These are phyloP conservation scores for Axea sp. DNA, from an alignment of 2,888 invertebrate genomes.

Conservation along the genomic window DNA sequence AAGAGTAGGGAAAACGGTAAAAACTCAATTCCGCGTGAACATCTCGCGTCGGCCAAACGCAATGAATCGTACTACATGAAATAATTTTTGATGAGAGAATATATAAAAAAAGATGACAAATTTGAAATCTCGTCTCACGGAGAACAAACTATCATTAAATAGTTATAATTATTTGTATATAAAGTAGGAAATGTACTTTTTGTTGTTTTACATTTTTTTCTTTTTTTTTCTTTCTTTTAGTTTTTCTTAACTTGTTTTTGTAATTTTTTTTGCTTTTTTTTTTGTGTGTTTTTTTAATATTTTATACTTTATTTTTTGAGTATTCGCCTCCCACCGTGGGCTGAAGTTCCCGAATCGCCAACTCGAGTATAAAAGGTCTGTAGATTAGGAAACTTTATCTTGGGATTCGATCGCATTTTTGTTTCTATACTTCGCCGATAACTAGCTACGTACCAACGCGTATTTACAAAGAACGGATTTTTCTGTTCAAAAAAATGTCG, in stretches of 20 bases:
- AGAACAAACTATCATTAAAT: slow-evolving; percentile 42
- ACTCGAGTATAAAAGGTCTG: slow-evolving; percentile 45
- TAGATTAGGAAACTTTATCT: slow-evolving; percentile 28
- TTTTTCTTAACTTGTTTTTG: neutral
- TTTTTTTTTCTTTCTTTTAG: slow-evolving; percentile 5
- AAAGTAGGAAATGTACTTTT: slow-evolving; percentile 75
- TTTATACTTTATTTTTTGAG: too few species aligned
- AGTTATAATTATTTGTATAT: slow-evolving; percentile 69
- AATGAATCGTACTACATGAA: slow-evolving; percentile 67
- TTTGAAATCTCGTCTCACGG: slow-evolving; percentile 68
- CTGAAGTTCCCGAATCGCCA: slow-evolving; percentile 24
- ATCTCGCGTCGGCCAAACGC: slow-evolving; percentile 38
- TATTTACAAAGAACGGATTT: slow-evolving; percentile 55
- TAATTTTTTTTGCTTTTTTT: slow-evolving; percentile 5
- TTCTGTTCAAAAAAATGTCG: slow-evolving; percentile 30
- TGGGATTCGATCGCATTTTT: slow-evolving; percentile 15
- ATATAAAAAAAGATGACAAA: slow-evolving; percentile 75
- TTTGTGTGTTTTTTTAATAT: too few species aligned
- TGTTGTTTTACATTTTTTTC: slow-evolving; percentile 9
- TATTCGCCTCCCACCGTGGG: slow-evolving; percentile 16
- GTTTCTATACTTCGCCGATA: slow-evolving; percentile 27
- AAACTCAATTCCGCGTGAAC: slow-evolving; percentile 7
- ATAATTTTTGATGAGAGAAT: slow-evolving; percentile 72
- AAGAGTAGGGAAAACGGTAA: slow-evolving; percentile 10
- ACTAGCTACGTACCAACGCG: slow-evolving; percentile 33